phyloP scores from a whole-genome alignment of 64 coral and sea anemone species.

The Trachythela sp. region DNA sequence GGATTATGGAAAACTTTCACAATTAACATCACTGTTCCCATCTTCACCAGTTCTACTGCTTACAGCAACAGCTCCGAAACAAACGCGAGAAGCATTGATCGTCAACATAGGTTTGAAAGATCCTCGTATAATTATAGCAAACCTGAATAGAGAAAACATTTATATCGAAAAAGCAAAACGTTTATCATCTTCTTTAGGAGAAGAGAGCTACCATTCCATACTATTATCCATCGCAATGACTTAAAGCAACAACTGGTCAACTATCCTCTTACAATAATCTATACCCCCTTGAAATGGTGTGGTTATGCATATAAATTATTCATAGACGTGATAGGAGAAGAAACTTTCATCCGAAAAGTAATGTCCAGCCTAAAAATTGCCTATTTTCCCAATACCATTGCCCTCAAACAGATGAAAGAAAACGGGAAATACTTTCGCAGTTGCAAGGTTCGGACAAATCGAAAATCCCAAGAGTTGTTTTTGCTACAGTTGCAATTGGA shows the following conservation, averaged over 20 bases:
- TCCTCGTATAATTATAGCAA: constrained; percentile 24
- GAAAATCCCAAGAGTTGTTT: neutral
- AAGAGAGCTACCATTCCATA: constrained; percentile 34
- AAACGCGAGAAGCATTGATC: neutral
- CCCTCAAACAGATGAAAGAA: neutral
- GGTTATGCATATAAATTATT: neutral
- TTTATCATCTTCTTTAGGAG: neutral
- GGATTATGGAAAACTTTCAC: constrained; percentile 30
- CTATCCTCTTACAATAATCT: neutral
- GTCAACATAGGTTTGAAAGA: constrained; percentile 1
- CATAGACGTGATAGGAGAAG: neutral
- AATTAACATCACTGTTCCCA: constrained; percentile 33
- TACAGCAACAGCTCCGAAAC: constrained; percentile 50
- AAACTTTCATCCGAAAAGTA: neutral
- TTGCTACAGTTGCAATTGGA: neutral
- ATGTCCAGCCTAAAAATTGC: neutral
- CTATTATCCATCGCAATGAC: constrained; percentile 24
- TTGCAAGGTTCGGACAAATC: neutral
- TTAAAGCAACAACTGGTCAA: neutral
- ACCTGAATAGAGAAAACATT: constrained; percentile 38
- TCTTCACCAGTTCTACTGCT: neutral
- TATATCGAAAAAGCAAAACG: constrained; percentile 36
- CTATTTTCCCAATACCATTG: neutral
- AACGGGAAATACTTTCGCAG: neutral
- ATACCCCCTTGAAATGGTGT: neutral